These are phyloP conservation scores for Dascyllus trimaculatus DNA, from an alignment of 2,113 vertebrate genomes.

Conservation along the genomic window DNA sequence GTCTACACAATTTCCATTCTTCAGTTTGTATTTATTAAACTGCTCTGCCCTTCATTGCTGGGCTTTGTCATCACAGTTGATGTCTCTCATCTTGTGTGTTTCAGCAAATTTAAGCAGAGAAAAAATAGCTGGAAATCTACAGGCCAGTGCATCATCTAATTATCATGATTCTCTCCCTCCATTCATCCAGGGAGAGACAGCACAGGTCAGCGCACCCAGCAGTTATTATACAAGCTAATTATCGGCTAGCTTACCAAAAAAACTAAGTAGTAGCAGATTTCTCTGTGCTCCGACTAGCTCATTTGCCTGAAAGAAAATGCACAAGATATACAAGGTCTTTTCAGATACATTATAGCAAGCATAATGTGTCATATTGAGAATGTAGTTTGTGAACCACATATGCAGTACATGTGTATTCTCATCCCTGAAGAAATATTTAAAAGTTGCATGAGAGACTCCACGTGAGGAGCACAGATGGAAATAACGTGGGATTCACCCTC, in stretches of 20 bases:
- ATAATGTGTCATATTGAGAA: background rate
- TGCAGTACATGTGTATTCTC: background rate
- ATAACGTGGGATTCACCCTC: background rate
- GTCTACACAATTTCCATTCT: background rate
- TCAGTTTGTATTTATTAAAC: background rate
- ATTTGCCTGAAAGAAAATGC: background rate
- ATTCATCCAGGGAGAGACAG: conserved; percentile 29
- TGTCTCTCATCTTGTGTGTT: conserved; percentile 7
- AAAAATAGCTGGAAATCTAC: conserved; percentile 42
- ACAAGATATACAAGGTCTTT: background rate
- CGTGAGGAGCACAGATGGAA: background rate
- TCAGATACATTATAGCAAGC: background rate
- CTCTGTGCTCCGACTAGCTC: background rate
- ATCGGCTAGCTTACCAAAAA: background rate
- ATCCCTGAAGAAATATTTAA: background rate
- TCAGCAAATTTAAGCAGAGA: conserved; percentile 32
- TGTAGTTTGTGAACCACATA: background rate
- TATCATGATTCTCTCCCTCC: conserved; percentile 22
- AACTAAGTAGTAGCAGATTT: background rate
- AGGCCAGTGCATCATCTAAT: conserved; percentile 58
- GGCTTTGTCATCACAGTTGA: background rate
- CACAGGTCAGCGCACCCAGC: conserved; percentile 45
- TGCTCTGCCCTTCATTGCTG: background rate
- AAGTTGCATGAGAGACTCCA: background rate
- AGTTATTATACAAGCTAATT: conserved; percentile 48